These are phyloP conservation scores for Artibeus lituratus DNA, from an alignment of 2,797 vertebrate genomes.

Conservation along the genomic window DNA sequence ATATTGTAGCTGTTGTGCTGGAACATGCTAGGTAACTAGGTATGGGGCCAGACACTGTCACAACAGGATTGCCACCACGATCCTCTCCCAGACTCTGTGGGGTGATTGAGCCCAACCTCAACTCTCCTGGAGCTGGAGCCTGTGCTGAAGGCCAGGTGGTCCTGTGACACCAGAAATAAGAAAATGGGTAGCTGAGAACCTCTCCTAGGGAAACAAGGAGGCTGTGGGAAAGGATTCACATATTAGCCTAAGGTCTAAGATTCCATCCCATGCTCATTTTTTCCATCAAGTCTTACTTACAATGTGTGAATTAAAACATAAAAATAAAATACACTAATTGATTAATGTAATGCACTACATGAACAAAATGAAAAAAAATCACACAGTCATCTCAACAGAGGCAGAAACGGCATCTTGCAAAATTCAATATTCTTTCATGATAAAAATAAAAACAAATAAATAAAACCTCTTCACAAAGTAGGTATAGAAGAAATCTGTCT, in stretches of 20 bases:
- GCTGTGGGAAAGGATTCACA: neutral
- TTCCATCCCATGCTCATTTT: rapidly evolving
- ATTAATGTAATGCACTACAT: neutral
- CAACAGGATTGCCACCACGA: too few species aligned
- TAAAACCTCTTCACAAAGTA: too few species aligned
- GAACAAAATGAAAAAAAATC: too few species aligned
- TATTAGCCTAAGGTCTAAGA: neutral
- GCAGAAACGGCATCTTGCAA: too few species aligned
- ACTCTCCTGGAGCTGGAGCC: neutral
- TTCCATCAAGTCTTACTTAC: neutral
- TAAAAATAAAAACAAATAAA: too few species aligned
- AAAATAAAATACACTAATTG: neutral
- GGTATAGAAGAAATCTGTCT: neutral
- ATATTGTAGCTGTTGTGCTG: neutral
- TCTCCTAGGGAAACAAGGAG: neutral
- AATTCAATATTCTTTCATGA: too few species aligned
- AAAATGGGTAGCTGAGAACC: rapidly evolving
- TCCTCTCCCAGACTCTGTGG: neutral
- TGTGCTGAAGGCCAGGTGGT: neutral
- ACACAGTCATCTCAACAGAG: too few species aligned
- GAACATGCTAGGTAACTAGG: neutral
- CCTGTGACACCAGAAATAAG: neutral
- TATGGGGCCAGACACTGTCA: neutral
- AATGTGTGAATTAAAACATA: neutral
- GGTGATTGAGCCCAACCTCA: rapidly evolving